Base-by-base conservation (phyloP, 1,140 invertebrate genomes). In the Procambarus clarkii region DNA sequence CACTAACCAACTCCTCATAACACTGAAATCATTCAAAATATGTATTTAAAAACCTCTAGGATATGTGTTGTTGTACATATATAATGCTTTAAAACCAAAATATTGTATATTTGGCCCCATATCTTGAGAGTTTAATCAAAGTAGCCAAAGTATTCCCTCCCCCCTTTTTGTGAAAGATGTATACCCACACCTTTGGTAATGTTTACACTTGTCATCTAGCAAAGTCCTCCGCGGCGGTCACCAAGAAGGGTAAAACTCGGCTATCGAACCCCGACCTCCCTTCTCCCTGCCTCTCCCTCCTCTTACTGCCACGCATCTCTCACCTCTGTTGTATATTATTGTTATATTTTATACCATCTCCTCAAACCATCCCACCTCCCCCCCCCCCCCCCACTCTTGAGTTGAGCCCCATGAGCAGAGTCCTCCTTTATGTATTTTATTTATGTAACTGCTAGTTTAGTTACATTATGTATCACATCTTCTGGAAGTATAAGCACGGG, bases 211-310 rank as follows among this genome's bases (percentile, higher is more conserved):
- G 60, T 64, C 80, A n/a, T 45, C 80, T 82, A 82, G 80, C 80
- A 21, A 82, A 82, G 80, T 54, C 50, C 80, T 60, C n/a, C n/a
- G n/a, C 80, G 50, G 24, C 50, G 50, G 80, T n/a, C 80, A 45
- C 50, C 80, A 82, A 82, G 50, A 82, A 82, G 80, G 80, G 80
- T 82, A 82, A 82, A 46, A 46, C 78, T 50, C 50, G 7, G 50
- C 50, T 54, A 60, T 60, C n/a, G n/a, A n/a, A 60, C 50, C 50
- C n/a, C 60, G 18, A 46, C 50, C 46, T 21, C 9, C 78, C 44
- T 24, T 48, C 46, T 11, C 80, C 15, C 80, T 13, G 21, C 80
- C 48, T 15, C 80, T 18, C 80, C 44, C 50, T 15, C 11, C 44
- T 2, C 13, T 18, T 34, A 46, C 58, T 4, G 60, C 34, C 58